Evolutionary conservation across 2,888 invertebrate genomes (phyloP).

Genomic region (Pegoplata infirma): DNA sequence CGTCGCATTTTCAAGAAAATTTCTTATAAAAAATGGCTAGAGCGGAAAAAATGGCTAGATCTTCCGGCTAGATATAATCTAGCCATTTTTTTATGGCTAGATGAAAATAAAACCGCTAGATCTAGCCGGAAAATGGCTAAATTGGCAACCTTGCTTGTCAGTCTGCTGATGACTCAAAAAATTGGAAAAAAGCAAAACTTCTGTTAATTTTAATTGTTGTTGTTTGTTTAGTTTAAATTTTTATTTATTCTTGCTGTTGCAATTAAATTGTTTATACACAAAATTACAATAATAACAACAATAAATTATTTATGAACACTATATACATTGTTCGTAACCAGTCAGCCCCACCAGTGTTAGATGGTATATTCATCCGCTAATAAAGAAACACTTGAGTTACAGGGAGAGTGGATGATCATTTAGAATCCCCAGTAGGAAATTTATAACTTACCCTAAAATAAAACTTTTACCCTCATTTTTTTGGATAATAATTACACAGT

Average conservation of each 20-base stretch:
- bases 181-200: slow-evolving; percentile 3
- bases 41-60: no score
- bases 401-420: not conserved
- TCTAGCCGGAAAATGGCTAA: no score
- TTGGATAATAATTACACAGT: no score
- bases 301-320: slow-evolving; percentile 47
- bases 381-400: slow-evolving; percentile 18
- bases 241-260: slow-evolving; percentile 29
- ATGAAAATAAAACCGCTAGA: no score
- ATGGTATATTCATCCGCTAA: slow-evolving; percentile 37
- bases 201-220: slow-evolving; percentile 28
- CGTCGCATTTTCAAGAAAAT: no score
- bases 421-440: slow-evolving; percentile 32
- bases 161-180: slow-evolving; percentile 35
- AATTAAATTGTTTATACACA: slow-evolving; percentile 53
- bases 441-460: no score
- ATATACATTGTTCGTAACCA: no score
- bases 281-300: slow-evolving; percentile 23
- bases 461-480: no score
- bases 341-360: slow-evolving; percentile 28
- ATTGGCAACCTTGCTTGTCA: no score
- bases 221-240: slow-evolving; percentile 23
- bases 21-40: no score
- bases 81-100: no score
- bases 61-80: no score